phyloP scores from a whole-genome alignment of 2,797 vertebrate species.

The Pantherophis vulpinus region DNA sequence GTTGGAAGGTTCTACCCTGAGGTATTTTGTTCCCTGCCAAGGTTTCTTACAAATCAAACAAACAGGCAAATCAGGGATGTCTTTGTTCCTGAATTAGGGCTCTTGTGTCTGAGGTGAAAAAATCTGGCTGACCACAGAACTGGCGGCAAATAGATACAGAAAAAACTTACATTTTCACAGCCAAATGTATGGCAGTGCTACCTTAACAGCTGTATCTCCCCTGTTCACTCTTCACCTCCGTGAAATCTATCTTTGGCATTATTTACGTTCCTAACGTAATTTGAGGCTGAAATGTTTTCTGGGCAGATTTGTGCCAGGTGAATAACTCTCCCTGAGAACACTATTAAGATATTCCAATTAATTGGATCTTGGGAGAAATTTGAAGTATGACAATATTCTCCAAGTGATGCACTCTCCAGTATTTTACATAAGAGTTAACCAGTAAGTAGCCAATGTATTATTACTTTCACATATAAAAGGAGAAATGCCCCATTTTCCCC shows the following conservation, averaged over 20 bases:
- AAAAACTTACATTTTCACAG: background rate
- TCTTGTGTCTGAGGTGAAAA: background rate
- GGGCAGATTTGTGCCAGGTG: background rate
- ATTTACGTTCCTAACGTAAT: constrained; percentile 21
- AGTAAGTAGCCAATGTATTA: constrained; percentile 64
- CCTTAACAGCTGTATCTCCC: background rate
- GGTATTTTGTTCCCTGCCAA: background rate
- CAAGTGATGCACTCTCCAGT: background rate
- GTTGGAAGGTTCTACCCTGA: background rate
- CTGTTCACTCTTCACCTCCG: background rate
- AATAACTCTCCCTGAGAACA: background rate
- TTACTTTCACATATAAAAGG: constrained; percentile 75
- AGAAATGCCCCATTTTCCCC: constrained; percentile 77
- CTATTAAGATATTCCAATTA: background rate
- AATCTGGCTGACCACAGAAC: background rate
- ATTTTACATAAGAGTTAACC: constrained; percentile 45
- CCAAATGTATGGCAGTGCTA: background rate
- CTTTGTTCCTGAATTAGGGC: constrained; percentile 8
- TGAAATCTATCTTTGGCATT: constrained; percentile 23
- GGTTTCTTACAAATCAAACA: background rate
- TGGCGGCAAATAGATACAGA: background rate
- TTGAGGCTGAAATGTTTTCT: constrained; percentile 29
- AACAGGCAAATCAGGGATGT: background rate
- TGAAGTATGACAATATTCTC: constrained; percentile 50
- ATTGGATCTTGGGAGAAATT: constrained; percentile 20